These are phyloP conservation scores for Neelides sp. DNA, from an alignment of 1,140 invertebrate genomes.

Conservation along the genomic window DNA sequence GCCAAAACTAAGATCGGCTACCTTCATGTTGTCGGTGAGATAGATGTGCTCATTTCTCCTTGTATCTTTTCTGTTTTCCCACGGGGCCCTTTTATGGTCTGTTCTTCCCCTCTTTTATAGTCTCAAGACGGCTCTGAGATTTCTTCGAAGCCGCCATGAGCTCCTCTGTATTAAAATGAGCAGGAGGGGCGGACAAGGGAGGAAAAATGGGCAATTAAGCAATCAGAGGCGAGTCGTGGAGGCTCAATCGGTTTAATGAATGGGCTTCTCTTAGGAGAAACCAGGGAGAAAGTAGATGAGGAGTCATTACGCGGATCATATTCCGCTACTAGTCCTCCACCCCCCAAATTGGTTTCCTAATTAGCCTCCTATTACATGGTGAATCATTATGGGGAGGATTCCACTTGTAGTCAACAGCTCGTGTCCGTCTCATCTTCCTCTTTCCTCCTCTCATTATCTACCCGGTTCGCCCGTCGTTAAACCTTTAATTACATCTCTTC, in stretches of 20 bases:
- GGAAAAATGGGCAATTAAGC: no score
- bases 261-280: background rate
- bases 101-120: no score
- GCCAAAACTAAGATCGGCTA: conserved; percentile 84
- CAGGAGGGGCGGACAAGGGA: no score
- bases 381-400: conserved; percentile 28
- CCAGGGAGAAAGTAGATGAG: background rate
- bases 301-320: conserved; percentile 30
- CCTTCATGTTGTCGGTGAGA: conserved; percentile 82
- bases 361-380: conserved; percentile 29
- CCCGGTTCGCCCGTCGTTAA: conserved; percentile 12
- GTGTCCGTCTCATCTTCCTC: conserved; percentile 14
- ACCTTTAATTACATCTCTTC: conserved; percentile 14
- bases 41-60: background rate
- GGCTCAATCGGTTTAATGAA: no score
- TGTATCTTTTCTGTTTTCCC: background rate
- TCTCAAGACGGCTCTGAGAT: no score
- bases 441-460: background rate
- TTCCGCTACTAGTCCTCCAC: conserved; percentile 22
- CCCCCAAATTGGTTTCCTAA: conserved; percentile 31
- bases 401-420: conserved; percentile 20
- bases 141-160: no score
- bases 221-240: no score
- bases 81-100: background rate
- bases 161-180: no score